These are phyloP conservation scores for Athalia rosae DNA, from an alignment of 2,888 invertebrate genomes.

Conservation along the genomic window DNA sequence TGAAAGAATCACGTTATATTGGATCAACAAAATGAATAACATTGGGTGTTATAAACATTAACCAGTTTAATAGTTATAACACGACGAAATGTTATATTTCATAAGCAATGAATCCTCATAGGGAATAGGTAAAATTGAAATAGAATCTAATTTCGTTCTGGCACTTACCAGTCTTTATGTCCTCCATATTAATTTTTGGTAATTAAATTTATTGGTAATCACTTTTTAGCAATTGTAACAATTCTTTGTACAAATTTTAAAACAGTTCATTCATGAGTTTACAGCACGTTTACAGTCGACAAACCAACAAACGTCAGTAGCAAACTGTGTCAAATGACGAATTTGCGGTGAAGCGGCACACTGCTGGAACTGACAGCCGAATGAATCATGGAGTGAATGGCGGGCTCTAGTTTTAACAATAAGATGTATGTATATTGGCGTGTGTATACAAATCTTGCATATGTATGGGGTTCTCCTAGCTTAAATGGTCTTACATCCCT, in stretches of 20 bases:
- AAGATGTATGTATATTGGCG: background rate
- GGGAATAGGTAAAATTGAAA: too few relatives aligned
- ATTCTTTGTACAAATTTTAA: background rate
- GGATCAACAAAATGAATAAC: too few relatives aligned
- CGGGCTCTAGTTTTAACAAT: background rate
- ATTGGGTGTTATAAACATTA: too few relatives aligned
- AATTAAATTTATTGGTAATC: background rate
- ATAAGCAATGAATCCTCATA: too few relatives aligned
- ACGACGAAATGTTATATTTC: background rate
- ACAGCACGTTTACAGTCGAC: background rate
- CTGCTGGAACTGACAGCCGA: slow-evolving; percentile 37
- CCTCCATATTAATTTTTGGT: slow-evolving; percentile 46
- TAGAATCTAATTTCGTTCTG: background rate
- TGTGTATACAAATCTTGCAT: too few relatives aligned
- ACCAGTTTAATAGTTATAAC: background rate
- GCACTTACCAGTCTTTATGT: slow-evolving; percentile 50
- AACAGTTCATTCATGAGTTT: background rate
- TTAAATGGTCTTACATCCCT: too few relatives aligned
- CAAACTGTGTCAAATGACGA: background rate
- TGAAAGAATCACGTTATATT: too few relatives aligned
- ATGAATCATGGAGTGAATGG: slow-evolving; percentile 16
- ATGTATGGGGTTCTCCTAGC: too few relatives aligned
- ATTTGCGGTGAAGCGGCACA: background rate
- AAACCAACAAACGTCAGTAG: background rate
- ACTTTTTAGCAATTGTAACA: background rate